Evolutionary conservation across 2,888 invertebrate species (phyloP).

Genomic region (Prosapia bicincta): DNA sequence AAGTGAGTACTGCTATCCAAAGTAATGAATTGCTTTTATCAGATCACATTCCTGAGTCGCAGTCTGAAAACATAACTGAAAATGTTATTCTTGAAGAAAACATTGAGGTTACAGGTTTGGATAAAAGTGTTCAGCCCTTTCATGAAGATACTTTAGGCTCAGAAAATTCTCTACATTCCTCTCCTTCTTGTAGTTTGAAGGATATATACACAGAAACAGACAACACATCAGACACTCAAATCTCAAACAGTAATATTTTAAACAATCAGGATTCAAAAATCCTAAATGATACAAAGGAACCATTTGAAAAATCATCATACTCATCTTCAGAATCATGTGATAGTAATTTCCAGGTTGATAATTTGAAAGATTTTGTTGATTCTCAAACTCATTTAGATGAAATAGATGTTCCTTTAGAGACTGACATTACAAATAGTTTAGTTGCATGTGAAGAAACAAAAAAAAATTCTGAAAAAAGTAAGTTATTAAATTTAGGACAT

Average conservation of each 20-base stretch:
- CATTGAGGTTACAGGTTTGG: neutral
- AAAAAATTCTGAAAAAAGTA: neutral
- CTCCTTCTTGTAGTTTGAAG: neutral
- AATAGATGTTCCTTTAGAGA: neutral
- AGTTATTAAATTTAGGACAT: neutral
- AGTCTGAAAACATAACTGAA: neutral
- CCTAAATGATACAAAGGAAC: neutral
- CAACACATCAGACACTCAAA: neutral
- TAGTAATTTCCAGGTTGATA: neutral
- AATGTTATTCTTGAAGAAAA: neutral
- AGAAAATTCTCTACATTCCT: neutral
- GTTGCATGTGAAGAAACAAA: neutral
- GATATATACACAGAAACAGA: neutral
- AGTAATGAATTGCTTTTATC: neutral
- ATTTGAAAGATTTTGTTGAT: neutral
- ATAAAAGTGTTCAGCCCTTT: neutral
- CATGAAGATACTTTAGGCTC: neutral
- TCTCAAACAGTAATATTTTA: neutral
- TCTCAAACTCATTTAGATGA: neutral
- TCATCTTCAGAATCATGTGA: neutral
- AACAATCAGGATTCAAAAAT: neutral
- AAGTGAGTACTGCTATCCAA: neutral
- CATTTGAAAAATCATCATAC: neutral
- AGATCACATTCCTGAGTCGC: neutral
- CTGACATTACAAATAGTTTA: neutral